These are phyloP conservation scores for Pilophorus perplexus DNA, from an alignment of 2,888 invertebrate species.

Conservation along the genomic window DNA sequence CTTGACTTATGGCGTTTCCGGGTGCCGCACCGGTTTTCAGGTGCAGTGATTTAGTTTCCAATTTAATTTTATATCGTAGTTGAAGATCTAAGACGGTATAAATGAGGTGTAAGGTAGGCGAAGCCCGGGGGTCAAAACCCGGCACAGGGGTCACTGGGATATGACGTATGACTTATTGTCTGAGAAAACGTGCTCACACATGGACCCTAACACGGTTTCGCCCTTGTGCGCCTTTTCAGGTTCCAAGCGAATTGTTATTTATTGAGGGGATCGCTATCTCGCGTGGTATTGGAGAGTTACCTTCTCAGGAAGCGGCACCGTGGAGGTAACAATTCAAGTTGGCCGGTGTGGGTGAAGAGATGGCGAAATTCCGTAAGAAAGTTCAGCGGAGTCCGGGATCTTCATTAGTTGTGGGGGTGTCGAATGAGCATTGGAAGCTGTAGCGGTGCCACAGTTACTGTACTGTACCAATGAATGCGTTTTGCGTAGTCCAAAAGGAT, in stretches of 20 bases:
- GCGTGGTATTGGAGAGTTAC: conserved; percentile 18
- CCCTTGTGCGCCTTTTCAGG: conserved; percentile 32
- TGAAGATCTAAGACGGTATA: conserved; percentile 22
- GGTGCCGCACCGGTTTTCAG: not conserved
- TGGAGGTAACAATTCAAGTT: too few relatives aligned
- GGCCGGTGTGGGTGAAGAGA: too few relatives aligned
- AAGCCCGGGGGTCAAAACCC: conserved; percentile 21
- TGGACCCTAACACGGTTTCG: conserved; percentile 33
- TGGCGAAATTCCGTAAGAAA: too few relatives aligned
- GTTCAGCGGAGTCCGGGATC: too few relatives aligned
- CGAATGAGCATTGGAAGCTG: too few relatives aligned
- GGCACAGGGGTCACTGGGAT: conserved; percentile 28
- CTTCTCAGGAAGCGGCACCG: conserved; percentile 25
- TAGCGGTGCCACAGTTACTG: too few relatives aligned
- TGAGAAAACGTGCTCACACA: conserved; percentile 36
- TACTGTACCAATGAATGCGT: too few relatives aligned
- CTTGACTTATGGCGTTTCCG: conserved; percentile 4
- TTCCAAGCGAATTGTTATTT: conserved; percentile 34
- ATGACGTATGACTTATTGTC: conserved; percentile 37
- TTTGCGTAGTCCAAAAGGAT: too few relatives aligned
- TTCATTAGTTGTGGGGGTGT: too few relatives aligned
- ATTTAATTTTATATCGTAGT: conserved; percentile 1
- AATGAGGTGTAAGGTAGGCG: conserved; percentile 30
- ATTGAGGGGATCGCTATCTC: conserved; percentile 17
- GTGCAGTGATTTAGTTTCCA: conserved; percentile 7